Evolutionary conservation across 2,797 vertebrate genomes (phyloP).

Genomic region (Oryzias dopingdopingensis): DNA sequence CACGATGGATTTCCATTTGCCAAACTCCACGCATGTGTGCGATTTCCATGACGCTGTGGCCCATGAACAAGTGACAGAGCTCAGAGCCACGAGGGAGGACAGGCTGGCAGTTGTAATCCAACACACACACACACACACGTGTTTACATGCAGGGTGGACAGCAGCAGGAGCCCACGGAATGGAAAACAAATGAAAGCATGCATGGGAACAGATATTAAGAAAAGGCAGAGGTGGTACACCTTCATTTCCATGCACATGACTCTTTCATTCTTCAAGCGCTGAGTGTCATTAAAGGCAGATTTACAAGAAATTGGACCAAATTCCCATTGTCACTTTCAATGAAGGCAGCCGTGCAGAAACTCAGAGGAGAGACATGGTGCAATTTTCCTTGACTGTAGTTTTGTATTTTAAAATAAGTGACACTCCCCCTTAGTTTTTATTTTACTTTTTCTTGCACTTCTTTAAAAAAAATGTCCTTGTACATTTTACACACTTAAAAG

Average conservation of each 20-base stretch:
- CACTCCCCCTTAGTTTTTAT: constrained; percentile 4
- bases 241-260: constrained; percentile 83
- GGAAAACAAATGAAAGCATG: constrained; percentile 26
- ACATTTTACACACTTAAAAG: not conserved
- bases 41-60: constrained; percentile 61
- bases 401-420: constrained; percentile 26
- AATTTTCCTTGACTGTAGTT: constrained; percentile 21
- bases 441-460: constrained; percentile 11
- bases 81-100: constrained; percentile 45
- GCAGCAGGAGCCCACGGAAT: not conserved
- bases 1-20: constrained; percentile 86
- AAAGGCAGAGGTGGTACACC: constrained; percentile 4
- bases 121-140: constrained; percentile 48
- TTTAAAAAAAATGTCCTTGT: not conserved
- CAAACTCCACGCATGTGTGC: constrained; percentile 35
- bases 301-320: constrained; percentile 97
- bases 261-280: constrained; percentile 78
- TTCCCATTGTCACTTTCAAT: constrained; percentile 97
- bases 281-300: constrained; percentile 93
- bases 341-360: constrained; percentile 81
- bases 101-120: constrained; percentile 77
- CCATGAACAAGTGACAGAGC: constrained; percentile 51
- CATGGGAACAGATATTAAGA: constrained; percentile 25
- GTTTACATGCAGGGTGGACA: constrained; percentile 26
- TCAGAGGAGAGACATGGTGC: constrained; percentile 22